Evolutionary conservation across 1,140 invertebrate species (phyloP).

Genomic region (Hypsibius dujardini): DNA sequence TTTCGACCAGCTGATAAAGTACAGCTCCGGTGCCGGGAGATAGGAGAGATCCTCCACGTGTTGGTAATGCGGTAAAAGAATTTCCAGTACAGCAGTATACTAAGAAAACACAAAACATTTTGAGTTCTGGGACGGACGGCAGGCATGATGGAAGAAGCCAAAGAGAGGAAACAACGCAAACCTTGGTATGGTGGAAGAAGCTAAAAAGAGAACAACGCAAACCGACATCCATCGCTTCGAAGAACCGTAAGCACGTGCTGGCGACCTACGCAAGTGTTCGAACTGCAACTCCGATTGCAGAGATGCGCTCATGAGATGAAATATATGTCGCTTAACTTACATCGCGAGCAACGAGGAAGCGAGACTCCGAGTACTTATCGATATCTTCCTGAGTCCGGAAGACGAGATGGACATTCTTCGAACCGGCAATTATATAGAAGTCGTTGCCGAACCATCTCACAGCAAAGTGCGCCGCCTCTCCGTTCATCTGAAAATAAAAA

Average conservation of each 20-base stretch:
- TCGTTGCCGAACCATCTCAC: constrained; percentile 31
- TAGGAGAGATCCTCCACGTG: constrained; percentile 36
- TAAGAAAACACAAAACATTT: too few relatives aligned
- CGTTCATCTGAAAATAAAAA: constrained; percentile 30
- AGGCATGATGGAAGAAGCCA: too few relatives aligned
- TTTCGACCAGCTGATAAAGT: constrained; percentile 35
- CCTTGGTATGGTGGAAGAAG: constrained; percentile 25
- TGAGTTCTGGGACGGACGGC: not conserved
- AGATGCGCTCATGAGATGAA: too few relatives aligned
- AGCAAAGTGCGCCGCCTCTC: constrained; percentile 38
- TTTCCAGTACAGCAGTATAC: constrained; percentile 35
- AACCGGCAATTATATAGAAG: constrained; percentile 33
- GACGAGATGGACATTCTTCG: constrained; percentile 39
- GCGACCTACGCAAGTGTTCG: constrained; percentile 21
- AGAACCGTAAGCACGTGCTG: constrained; percentile 28
- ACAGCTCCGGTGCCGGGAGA: constrained; percentile 29
- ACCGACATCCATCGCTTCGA: constrained; percentile 28
- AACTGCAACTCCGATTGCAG: too few relatives aligned
- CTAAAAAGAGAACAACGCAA: constrained; percentile 23
- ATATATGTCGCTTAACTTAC: constrained; percentile 22
- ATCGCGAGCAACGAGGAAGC: constrained; percentile 32
- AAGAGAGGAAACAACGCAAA: too few relatives aligned
- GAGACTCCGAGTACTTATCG: constrained; percentile 31
- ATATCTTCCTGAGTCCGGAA: constrained; percentile 34
- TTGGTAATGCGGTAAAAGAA: constrained; percentile 35